phyloP scores from a whole-genome alignment of 2,888 invertebrate species.

The Pachycephus smyrnensis region DNA sequence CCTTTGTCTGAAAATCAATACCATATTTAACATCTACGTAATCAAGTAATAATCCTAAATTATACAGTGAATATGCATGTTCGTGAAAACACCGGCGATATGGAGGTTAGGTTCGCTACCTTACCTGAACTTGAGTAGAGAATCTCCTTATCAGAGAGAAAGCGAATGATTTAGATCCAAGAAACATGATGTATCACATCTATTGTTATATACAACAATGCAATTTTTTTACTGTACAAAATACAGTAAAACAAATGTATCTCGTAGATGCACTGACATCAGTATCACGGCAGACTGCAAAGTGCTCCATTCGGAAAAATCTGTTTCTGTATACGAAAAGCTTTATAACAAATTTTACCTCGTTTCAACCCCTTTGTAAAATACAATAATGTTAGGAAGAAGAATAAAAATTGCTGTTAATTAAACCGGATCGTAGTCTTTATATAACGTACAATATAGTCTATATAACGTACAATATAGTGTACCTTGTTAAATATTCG shows the following conservation, averaged over 20 bases:
- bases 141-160: background rate
- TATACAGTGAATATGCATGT: background rate
- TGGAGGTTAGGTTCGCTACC: background rate
- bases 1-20: background rate
- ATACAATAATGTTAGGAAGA: background rate
- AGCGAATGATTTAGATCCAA: background rate
- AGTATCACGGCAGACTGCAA: background rate
- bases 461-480: too few relatives aligned
- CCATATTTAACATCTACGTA: background rate
- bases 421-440: too few relatives aligned
- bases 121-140: background rate
- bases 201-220: background rate
- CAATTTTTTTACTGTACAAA: background rate
- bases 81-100: background rate
- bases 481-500: background rate
- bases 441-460: too few relatives aligned
- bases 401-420: background rate
- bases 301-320: background rate
- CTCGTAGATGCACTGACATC: background rate
- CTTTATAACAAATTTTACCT: background rate
- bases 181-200: background rate
- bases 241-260: background rate
- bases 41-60: background rate
- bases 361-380: background rate
- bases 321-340: background rate